Conservation (phyloP, 2,113 vertebrate species). For the Scomber japonicus region DNA sequence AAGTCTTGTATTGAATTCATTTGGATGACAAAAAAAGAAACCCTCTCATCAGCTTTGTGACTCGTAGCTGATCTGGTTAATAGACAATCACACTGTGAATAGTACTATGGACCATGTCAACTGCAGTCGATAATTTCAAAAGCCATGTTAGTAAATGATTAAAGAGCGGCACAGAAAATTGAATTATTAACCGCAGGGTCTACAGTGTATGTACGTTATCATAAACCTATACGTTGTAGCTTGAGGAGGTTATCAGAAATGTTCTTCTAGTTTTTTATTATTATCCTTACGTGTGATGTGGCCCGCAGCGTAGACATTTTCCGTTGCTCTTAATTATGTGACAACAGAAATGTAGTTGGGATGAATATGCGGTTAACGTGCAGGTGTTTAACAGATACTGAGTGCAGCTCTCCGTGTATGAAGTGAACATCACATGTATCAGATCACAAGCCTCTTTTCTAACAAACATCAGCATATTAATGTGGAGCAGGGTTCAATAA, state of each 20-base stretch:
- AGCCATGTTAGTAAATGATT: constrained; percentile 79
- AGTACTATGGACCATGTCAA: constrained; percentile 75
- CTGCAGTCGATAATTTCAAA: constrained; percentile 76
- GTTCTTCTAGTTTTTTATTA: neutral
- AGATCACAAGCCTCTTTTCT: neutral
- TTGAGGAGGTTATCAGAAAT: neutral
- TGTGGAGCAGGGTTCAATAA: constrained; percentile 47
- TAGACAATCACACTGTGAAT: constrained; percentile 73
- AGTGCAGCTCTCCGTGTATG: neutral
- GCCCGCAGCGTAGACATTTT: neutral
- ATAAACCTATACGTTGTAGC: neutral
- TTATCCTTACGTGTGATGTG: neutral
- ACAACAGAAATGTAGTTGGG: neutral
- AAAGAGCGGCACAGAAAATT: constrained; percentile 59
- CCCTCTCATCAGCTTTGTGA: constrained; percentile 6
- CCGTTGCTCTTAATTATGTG: neutral
- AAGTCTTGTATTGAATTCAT: neutral
- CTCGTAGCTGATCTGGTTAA: constrained; percentile 73
- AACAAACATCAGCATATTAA: constrained; percentile 32
- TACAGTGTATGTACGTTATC: constrained; percentile 32
- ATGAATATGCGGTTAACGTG: neutral
- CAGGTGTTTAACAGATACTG: neutral
- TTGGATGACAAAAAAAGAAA: constrained; percentile 19
- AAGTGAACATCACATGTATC: neutral
- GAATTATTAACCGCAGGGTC: constrained; percentile 61